These are phyloP conservation scores for Ptychadena robeensis DNA, from an alignment of 2,797 vertebrate species.

Conservation along the genomic window DNA sequence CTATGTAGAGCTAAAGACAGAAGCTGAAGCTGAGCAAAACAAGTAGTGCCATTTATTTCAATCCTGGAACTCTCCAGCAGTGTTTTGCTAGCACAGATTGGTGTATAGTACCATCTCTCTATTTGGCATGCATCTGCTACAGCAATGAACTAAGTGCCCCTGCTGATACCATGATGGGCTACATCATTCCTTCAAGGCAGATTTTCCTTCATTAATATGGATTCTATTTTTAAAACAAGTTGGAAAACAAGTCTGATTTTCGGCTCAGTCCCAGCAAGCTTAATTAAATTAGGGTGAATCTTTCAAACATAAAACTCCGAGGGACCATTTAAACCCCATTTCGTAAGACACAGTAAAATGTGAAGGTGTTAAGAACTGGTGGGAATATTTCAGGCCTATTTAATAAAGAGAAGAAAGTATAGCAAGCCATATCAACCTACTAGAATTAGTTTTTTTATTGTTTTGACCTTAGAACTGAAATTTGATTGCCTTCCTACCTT, in stretches of 20 bases:
- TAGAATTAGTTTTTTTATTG: not conserved
- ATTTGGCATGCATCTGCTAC: constrained; percentile 53
- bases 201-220: constrained; percentile 54
- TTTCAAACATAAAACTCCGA: constrained; percentile 30
- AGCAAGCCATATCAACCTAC: not conserved
- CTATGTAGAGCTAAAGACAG: constrained; percentile 14
- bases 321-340: constrained; percentile 27
- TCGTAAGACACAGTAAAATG: constrained; percentile 4
- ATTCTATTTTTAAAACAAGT: constrained; percentile 53
- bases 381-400: not conserved
- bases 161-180: constrained; percentile 50
- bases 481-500: not conserved
- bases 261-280: constrained; percentile 25
- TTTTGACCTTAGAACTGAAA: not conserved
- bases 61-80: constrained; percentile 22
- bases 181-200: constrained; percentile 52
- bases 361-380: not conserved
- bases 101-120: constrained; percentile 45
- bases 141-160: constrained; percentile 55
- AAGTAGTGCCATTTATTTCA: constrained; percentile 33
- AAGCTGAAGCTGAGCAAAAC: constrained; percentile 31
- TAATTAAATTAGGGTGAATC: constrained; percentile 53
- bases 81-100: constrained; percentile 49
- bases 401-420: not conserved
- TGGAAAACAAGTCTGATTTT: constrained; percentile 37